Conservation (phyloP, 1,140 invertebrate genomes). For the Ylistrum balloti region DNA sequence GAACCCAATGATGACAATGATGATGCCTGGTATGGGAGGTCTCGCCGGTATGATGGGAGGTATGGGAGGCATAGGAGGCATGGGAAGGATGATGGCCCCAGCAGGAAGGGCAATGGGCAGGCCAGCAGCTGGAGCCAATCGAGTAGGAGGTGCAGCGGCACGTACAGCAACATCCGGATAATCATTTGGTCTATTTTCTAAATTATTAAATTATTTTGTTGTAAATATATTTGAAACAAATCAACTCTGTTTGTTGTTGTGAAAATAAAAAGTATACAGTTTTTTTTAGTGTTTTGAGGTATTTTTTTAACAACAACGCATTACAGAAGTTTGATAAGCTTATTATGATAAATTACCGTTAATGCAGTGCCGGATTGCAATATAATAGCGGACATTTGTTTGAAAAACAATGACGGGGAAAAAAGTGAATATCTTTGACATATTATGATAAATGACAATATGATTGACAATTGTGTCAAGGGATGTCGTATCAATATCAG, state of each 20-base stretch:
- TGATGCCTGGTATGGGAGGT: not conserved
- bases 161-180: not conserved
- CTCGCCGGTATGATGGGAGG: slow-evolving; percentile 12
- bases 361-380: no score
- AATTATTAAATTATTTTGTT: slow-evolving; percentile 41
- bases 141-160: not conserved
- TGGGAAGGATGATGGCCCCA: not conserved
- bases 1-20: slow-evolving; percentile 35
- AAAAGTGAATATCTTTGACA: no score
- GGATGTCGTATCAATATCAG: no score
- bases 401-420: no score
- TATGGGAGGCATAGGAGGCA: slow-evolving; percentile 6
- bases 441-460: no score
- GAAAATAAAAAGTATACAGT: not conserved
- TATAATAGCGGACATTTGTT: no score
- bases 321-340: no score
- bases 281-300: not conserved
- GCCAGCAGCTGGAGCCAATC: not conserved
- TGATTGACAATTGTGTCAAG: no score
- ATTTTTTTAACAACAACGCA: not conserved
- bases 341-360: no score
- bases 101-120: not conserved
- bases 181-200: not conserved
- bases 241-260: not conserved
- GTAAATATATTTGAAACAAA: not conserved